Evolutionary conservation across 2,797 vertebrate species (phyloP).

Genomic region (Botia almorhae): DNA sequence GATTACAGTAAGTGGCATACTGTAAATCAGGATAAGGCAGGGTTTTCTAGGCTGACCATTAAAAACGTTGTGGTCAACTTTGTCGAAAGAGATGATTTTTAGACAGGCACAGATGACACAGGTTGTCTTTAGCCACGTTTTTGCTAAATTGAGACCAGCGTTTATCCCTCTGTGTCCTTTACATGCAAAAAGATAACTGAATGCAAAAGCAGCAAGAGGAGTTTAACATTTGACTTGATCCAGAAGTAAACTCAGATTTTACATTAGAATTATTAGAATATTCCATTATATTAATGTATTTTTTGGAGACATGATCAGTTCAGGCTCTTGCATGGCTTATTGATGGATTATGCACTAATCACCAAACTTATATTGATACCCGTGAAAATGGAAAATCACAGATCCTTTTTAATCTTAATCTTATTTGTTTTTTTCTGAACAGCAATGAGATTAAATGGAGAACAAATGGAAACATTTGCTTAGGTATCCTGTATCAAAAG

Average conservation of each 20-base stretch:
- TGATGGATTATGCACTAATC: background rate
- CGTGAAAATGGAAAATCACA: too few relatives aligned
- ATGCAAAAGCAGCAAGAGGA: slow-evolving; percentile 9
- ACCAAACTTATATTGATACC: background rate
- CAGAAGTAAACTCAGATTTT: background rate
- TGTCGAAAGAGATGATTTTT: slow-evolving; percentile 46
- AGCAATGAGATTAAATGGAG: too few relatives aligned
- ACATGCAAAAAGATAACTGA: background rate
- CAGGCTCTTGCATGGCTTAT: background rate
- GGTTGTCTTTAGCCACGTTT: slow-evolving; percentile 22
- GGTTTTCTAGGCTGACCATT: background rate
- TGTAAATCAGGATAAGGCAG: background rate
- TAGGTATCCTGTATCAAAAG: too few relatives aligned
- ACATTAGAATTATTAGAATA: background rate
- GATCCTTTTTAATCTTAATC: too few relatives aligned
- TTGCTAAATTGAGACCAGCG: background rate
- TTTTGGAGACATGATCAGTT: background rate
- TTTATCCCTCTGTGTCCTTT: slow-evolving; percentile 8
- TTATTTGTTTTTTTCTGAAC: too few relatives aligned
- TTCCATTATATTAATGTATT: background rate
- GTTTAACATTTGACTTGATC: slow-evolving; percentile 4
- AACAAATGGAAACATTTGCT: too few relatives aligned
- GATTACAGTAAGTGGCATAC: background rate
- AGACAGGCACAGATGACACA: background rate
- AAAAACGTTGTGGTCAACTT: background rate